phyloP scores from a whole-genome alignment of 2,113 vertebrate genomes.

The Rhinolophus ferrumequinum region DNA sequence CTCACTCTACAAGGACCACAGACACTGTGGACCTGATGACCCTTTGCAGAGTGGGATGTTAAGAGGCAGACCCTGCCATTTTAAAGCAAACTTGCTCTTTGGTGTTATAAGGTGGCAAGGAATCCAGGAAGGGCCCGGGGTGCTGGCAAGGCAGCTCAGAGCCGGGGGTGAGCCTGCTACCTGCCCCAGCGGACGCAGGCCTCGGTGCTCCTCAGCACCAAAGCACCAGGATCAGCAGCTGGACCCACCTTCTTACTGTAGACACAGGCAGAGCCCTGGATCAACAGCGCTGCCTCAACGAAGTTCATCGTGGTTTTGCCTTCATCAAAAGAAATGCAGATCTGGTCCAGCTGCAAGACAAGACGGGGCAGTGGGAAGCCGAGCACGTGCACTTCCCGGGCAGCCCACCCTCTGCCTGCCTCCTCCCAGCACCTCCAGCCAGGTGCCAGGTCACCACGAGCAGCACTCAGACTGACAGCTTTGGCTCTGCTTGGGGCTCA shows the following conservation, averaged over 20 bases:
- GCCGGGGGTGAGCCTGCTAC: background rate
- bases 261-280: conserved; percentile 94
- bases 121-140: background rate
- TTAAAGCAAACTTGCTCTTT: background rate
- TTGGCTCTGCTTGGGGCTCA: background rate
- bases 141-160: background rate
- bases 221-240: background rate
- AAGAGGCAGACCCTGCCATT: background rate
- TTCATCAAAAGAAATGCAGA: conserved; percentile 95
- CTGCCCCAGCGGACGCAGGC: background rate
- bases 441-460: accelerated
- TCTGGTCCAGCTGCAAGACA: conserved; percentile 90
- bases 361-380: accelerated
- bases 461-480: background rate
- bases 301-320: conserved; percentile 95
- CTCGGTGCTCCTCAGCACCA: accelerated
- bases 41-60: background rate
- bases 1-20: background rate
- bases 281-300: conserved; percentile 92
- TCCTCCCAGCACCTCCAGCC: background rate
- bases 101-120: background rate
- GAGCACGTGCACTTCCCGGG: accelerated
- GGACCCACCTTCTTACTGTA: conserved; percentile 95
- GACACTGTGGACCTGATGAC: background rate
- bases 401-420: background rate